Conservation (phyloP, 2,888 invertebrate species). For the Aethes cnicana region DNA sequence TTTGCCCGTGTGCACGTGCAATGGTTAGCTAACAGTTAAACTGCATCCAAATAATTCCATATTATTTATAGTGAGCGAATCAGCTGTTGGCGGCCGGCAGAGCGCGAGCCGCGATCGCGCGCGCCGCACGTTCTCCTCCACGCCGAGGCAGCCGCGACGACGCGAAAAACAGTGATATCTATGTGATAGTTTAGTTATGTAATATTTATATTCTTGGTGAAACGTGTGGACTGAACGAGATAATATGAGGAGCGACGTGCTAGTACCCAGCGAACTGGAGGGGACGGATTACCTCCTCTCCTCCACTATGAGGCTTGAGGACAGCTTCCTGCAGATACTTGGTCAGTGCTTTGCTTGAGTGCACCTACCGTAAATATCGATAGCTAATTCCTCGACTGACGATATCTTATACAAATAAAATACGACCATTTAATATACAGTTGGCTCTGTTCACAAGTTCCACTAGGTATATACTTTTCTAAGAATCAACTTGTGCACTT, state of each 20-base stretch:
- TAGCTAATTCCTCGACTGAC: too few relatives aligned
- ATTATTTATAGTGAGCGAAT: slow-evolving; percentile 78
- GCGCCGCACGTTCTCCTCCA: slow-evolving; percentile 34
- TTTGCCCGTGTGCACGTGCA: slow-evolving; percentile 15
- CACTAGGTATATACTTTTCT: too few relatives aligned
- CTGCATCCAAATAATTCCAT: slow-evolving; percentile 67
- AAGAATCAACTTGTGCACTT: too few relatives aligned
- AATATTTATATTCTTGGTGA: slow-evolving; percentile 18
- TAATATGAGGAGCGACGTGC: slow-evolving; percentile 78
- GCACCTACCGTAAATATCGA: too few relatives aligned
- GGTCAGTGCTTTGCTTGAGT: too few relatives aligned
- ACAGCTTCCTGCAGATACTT: slow-evolving; percentile 83
- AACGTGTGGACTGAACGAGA: slow-evolving; percentile 32
- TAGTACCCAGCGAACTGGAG: slow-evolving; percentile 82
- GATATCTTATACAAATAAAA: too few relatives aligned
- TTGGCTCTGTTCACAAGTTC: too few relatives aligned
- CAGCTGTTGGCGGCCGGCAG: slow-evolving; percentile 59
- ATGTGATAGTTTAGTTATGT: slow-evolving; percentile 30
- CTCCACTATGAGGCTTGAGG: slow-evolving; percentile 84
- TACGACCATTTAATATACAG: too few relatives aligned
- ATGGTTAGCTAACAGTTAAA: slow-evolving; percentile 46
- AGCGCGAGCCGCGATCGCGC: slow-evolving; percentile 39
- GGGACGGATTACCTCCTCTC: slow-evolving; percentile 84
- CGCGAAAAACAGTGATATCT: slow-evolving; percentile 28
- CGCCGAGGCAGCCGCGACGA: slow-evolving; percentile 12